Percentiles rank a stretch among this genome's conserved stretches.
phyloP scores from a whole-genome alignment of 2,888 invertebrate species.

The Cosmopolites sordidus region DNA sequence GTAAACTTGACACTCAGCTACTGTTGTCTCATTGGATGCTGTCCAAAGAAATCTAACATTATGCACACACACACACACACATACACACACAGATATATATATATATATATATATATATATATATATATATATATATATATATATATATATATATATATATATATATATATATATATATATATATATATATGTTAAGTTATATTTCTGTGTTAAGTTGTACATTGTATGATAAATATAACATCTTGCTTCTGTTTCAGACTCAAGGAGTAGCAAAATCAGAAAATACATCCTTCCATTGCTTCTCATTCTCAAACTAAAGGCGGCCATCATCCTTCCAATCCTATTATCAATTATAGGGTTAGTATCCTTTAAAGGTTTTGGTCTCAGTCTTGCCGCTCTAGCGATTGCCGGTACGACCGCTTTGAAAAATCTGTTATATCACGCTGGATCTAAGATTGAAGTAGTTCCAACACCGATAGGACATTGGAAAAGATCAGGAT shows the following conservation, averaged over 20 bases:
- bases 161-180: no score
- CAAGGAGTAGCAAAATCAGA: slow-evolving; percentile 56
- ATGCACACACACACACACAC: no score
- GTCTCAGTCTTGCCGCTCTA: slow-evolving; percentile 58
- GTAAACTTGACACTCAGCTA: no score
- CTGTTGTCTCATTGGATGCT: no score
- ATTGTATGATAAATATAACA: neutral
- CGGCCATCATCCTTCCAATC: slow-evolving; percentile 58
- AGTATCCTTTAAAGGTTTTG: slow-evolving; percentile 62
- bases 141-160: no score
- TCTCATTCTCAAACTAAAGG: slow-evolving; percentile 59
- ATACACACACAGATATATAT: no score
- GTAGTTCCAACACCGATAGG: slow-evolving; percentile 41
- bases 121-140: no score
- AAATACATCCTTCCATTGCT: slow-evolving; percentile 60
- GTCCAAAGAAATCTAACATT: no score
- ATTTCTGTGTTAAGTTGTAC: no score
- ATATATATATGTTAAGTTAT: no score
- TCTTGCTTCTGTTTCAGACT: slow-evolving; percentile 44
- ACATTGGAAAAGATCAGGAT: slow-evolving; percentile 38
- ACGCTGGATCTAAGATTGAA: slow-evolving; percentile 39
- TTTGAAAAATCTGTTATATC: slow-evolving; percentile 42
- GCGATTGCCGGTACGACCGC: slow-evolving; percentile 53
- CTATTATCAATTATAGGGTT: slow-evolving; percentile 58
- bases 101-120: no score